Evolutionary conservation across 1,140 invertebrate species (phyloP).

Genomic region (Bombus fervidus): DNA sequence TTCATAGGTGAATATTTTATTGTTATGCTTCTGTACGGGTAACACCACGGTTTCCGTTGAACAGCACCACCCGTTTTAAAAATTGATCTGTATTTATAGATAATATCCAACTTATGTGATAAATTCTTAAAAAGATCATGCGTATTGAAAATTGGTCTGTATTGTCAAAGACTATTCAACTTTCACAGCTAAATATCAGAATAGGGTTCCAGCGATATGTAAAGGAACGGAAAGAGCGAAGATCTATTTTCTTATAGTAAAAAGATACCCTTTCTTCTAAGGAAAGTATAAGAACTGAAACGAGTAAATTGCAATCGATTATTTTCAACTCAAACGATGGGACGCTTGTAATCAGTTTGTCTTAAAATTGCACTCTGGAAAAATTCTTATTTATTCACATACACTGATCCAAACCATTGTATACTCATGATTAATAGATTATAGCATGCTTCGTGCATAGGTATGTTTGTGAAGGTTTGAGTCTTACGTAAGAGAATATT

Average conservation of each 20-base stretch:
- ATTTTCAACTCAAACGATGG: background rate
- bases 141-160: background rate
- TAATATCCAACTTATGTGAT: background rate
- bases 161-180: background rate
- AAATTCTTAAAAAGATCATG: background rate
- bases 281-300: background rate
- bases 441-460: background rate
- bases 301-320: background rate
- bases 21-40: rapidly evolving
- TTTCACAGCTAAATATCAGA: background rate
- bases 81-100: no score
- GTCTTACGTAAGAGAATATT: background rate
- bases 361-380: background rate
- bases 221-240: background rate
- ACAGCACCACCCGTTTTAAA: background rate
- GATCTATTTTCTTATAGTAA: background rate
- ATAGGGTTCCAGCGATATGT: no score
- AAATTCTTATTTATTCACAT: background rate
- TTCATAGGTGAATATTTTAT: background rate
- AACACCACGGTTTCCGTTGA: no score
- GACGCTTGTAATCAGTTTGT: background rate
- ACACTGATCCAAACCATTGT: background rate
- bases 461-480: background rate
- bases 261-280: background rate
- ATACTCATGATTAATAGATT: background rate